Evolutionary conservation across 2,113 vertebrate species (phyloP).

Genomic region (Pygoscelis antarcticus): DNA sequence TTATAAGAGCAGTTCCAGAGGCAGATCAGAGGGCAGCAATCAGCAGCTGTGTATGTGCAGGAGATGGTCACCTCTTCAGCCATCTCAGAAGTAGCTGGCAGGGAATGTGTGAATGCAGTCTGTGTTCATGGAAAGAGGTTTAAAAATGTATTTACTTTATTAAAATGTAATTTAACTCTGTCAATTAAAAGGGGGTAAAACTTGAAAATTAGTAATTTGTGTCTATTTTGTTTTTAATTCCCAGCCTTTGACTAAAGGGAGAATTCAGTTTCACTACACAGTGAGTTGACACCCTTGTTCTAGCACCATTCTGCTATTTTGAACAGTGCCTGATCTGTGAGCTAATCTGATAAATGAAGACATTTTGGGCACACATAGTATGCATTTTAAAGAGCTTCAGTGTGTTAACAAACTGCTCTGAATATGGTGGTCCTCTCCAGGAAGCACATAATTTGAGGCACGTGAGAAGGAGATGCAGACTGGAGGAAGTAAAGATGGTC

Average conservation of each 20-base stretch:
- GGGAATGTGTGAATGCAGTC: neutral
- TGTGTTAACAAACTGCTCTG: neutral
- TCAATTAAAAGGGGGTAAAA: neutral
- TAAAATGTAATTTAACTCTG: neutral
- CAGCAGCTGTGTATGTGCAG: neutral
- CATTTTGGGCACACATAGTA: neutral
- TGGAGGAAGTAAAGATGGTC: neutral
- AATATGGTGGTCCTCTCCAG: neutral
- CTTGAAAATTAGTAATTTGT: neutral
- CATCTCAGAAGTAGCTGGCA: neutral
- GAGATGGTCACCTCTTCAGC: neutral
- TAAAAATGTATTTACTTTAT: neutral
- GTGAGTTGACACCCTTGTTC: neutral
- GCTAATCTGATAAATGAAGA: conserved; percentile 15
- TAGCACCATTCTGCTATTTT: neutral
- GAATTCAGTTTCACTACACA: neutral
- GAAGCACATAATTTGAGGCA: neutral
- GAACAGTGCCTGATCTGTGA: neutral
- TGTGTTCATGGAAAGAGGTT: neutral
- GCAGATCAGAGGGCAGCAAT: neutral
- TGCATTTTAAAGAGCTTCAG: conserved; percentile 5
- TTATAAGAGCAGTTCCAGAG: neutral
- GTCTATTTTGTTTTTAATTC: neutral
- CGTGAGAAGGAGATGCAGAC: neutral
- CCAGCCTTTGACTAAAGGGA: neutral